Evolutionary conservation across 2,797 vertebrate genomes (phyloP).

Genomic region (Rhabdomys pumilio): DNA sequence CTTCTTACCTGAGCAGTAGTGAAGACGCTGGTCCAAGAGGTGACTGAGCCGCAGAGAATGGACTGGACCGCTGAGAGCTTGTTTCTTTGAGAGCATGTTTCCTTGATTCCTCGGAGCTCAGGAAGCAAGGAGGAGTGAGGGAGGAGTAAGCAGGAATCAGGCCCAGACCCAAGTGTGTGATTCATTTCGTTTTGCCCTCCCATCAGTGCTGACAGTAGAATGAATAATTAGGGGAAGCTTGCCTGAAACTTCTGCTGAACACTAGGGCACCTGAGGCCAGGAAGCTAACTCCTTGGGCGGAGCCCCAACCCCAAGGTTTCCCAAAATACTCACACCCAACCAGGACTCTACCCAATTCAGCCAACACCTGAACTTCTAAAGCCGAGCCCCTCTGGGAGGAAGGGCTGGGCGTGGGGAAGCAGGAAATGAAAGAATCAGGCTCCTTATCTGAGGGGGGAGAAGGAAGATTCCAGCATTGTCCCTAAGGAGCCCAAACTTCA

Average conservation of each 20-base stretch:
- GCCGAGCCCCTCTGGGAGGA: neutral
- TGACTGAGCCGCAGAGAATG: neutral
- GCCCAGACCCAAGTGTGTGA: slow-evolving; percentile 66
- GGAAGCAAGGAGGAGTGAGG: neutral
- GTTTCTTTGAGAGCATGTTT: slow-evolving; percentile 30
- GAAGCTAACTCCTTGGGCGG: slow-evolving; percentile 29
- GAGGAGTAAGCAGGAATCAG: slow-evolving; percentile 1
- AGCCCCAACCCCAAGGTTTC: neutral
- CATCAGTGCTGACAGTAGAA: neutral
- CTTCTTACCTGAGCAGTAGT: slow-evolving; percentile 77
- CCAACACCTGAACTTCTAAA: neutral
- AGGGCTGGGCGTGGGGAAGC: neutral
- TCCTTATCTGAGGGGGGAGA: neutral
- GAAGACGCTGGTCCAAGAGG: neutral
- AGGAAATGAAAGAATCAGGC: neutral
- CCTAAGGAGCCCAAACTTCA: neutral
- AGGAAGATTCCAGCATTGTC: neutral
- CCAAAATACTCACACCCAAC: neutral
- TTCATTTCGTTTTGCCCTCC: slow-evolving; percentile 27
- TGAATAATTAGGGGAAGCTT: neutral
- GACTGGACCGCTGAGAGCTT: accelerated
- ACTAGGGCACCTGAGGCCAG: neutral
- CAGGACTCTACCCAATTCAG: neutral
- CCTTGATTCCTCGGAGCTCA: neutral
- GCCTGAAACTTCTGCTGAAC: neutral